Base-by-base conservation (phyloP, 2,113 vertebrate genomes). In the Aplodontia rufa region DNA sequence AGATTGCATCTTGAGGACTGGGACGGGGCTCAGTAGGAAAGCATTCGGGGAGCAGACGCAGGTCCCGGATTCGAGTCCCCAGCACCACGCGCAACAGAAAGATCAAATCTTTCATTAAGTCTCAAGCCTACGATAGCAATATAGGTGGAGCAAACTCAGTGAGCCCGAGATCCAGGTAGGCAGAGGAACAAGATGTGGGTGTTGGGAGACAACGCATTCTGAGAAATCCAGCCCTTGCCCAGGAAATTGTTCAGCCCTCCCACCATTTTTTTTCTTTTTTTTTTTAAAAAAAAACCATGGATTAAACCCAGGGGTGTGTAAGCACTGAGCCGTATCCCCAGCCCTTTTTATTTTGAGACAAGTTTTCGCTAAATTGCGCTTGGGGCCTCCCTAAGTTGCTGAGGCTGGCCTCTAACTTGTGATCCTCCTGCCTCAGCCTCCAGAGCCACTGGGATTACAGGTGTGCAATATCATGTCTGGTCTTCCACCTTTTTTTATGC, bases 1-100 rank as follows among this genome's bases (percentile, higher is more conserved):
- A 89, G 75, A 87, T 69, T 40, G 2, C 24, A 40, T 47, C 74
- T 80, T 90, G 45, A 86, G 85, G 60, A 35, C 40, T 42, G 53
- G 14, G 64, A n/a, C 40, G 64, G 24, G 28, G 74, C 17, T 37
- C 45, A 8, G 12, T 4, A 74, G 32, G 2, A 24, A 20, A 66
- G 81, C 17, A 3, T 5, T 24, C 7, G n/a, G 53, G 24, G 16
- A 11, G 55, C 79, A 6, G 3, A 12, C 40, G 10, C 19, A 11
- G 40, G 26, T 8, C 51, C n/a, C 26, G 64, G 55, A 30, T 71
- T 78, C 74, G 30, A 79, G 55, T 11, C 60, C 49, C 60, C 16
- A 47, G 60, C 32, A 55, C 62, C 20, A n/a, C 55, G 76, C 69
- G 30, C 20, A 40, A 69, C 51, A 30, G 30, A 55, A 68, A 78